Percentiles rank a stretch among this genome's conserved stretches.
These are phyloP conservation scores for Tetragonisca angustula DNA, from an alignment of 2,888 invertebrate genomes.

Conservation along the genomic window DNA sequence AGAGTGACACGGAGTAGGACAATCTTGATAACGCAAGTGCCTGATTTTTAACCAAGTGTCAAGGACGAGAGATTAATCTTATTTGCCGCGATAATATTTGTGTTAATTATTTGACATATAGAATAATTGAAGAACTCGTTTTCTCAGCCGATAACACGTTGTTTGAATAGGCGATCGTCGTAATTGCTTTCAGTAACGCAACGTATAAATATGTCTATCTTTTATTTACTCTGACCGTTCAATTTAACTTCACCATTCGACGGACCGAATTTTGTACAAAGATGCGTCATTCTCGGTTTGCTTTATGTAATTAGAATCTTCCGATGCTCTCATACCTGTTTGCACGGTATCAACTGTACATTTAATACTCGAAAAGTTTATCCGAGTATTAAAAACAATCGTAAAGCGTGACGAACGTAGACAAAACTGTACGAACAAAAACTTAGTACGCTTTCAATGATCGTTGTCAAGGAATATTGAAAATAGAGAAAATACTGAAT, in stretches of 20 bases:
- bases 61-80: not conserved
- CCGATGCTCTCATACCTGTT: not conserved
- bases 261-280: not conserved
- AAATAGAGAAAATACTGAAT: no score
- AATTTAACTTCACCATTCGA: not conserved
- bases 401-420: no score
- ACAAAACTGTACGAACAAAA: not conserved
- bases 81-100: conserved; percentile 1
- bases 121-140: not conserved
- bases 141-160: not conserved
- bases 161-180: not conserved
- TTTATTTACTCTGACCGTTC: not conserved
- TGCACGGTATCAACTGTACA: not conserved
- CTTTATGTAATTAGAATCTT: not conserved
- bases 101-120: not conserved
- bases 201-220: not conserved
- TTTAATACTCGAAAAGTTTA: not conserved
- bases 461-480: not conserved
- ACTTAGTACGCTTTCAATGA: not conserved
- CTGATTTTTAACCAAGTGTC: not conserved
- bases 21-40: not conserved
- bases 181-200: not conserved
- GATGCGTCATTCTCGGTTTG: not conserved
- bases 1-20: not conserved
- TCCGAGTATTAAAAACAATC: not conserved